Evolutionary conservation across 2,888 invertebrate species (phyloP), one percentile per base, ranked within the genome.

Genomic region (Serripes groenlandicus): DNA sequence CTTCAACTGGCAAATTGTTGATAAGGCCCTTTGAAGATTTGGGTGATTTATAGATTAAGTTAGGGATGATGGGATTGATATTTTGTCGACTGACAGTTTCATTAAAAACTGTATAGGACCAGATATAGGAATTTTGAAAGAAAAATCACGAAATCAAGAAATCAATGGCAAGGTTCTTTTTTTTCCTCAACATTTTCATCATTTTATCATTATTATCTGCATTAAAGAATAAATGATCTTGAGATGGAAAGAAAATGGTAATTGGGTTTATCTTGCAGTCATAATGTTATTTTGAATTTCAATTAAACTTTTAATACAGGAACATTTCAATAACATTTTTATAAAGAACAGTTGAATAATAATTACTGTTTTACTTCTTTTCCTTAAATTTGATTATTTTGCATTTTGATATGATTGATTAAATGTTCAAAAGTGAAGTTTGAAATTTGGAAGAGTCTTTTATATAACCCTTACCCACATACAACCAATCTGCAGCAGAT

Each of bases 51-150:
- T 71, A 35, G 71, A 71, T 56, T 23, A 52, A 56, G 32, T 9
- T 34, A 49, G 28, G 26, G 71, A 56, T 58, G 71, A 56, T 56
- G 35, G 35, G 34, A 54, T 26, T 23, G 54, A 15, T 34, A 32
- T 71, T 71, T 35, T 56, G 35, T 71, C 70, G 56, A 18, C 26
- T 71, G 71, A 71, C 71, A 71, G 71, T 56, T 37, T 80, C 80
- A 80, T 80, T 80, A 80, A 71, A 75, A 66, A 64, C 75, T 32
- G 64, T 11, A 66, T 66, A n/a, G n/a, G 66, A 35, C 7, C 66
- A 42, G 11, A 66, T 66, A 66, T 37, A 42, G 23, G 26, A 35
- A 42, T 11, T 32, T 30, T 62, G 62, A 62, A 62, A 32, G 49
- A 42, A 26, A 35, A n/a, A 35, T 66, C 23, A 42, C 9, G 66